Percentiles rank a stretch among this genome's conserved stretches.
phyloP scores from a whole-genome alignment of 2,797 vertebrate genomes.

The Sternotherus odoratus region DNA sequence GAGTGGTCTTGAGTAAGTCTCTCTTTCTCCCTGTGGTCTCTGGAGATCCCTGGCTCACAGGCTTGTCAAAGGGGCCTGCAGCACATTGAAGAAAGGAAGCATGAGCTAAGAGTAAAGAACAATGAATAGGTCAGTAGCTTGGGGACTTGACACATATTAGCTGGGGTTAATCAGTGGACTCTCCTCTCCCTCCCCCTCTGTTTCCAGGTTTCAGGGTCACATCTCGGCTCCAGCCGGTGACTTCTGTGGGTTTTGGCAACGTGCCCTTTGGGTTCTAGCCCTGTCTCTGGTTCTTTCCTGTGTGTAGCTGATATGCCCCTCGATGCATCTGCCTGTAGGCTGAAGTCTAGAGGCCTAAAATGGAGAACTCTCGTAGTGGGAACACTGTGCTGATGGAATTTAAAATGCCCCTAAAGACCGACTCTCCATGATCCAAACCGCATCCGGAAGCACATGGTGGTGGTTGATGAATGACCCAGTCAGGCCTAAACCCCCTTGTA shows the following conservation, averaged over 20 bases:
- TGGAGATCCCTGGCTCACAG: not conserved
- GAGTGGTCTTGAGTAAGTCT: slow-evolving; percentile 14
- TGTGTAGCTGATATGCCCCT: fast-evolving
- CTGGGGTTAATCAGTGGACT: not conserved
- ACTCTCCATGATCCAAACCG: fast-evolving
- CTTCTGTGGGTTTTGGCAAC: fast-evolving
- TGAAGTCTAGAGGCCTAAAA: not conserved
- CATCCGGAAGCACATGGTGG: not conserved
- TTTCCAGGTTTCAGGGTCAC: not conserved
- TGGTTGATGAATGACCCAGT: not conserved
- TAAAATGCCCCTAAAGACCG: fast-evolving
- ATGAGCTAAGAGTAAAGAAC: not conserved
- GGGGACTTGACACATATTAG: not conserved
- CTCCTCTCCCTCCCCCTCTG: fast-evolving
- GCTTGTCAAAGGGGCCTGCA: slow-evolving; percentile 58
- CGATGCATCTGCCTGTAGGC: not conserved
- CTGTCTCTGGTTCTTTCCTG: not conserved
- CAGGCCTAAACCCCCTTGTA: not conserved
- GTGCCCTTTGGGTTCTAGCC: not conserved
- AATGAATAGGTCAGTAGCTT: not conserved
- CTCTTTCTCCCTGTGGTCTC: not conserved
- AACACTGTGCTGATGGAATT: not conserved
- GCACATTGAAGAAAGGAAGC: slow-evolving; percentile 6
- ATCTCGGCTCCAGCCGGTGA: not conserved
- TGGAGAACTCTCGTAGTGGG: not conserved